These are phyloP conservation scores for Leucoraja erinaceus DNA, from an alignment of 2,113 vertebrate genomes.

Conservation along the genomic window DNA sequence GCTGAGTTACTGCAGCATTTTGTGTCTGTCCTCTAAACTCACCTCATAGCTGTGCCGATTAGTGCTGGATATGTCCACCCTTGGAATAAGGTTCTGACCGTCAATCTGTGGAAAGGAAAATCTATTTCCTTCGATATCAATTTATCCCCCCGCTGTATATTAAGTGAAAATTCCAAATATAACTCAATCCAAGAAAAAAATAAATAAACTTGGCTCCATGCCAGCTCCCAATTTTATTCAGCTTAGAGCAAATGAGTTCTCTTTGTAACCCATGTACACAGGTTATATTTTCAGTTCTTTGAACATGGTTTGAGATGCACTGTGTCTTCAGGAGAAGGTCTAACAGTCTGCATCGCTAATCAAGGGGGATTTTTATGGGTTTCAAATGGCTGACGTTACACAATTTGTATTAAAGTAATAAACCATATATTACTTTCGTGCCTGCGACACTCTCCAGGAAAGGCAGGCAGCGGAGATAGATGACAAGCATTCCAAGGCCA, in stretches of 20 bases:
- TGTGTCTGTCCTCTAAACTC: no score
- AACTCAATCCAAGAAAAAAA: neutral
- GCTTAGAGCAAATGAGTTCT: neutral
- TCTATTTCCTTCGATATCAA: neutral
- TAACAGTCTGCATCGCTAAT: conserved; percentile 24
- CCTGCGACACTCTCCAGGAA: neutral
- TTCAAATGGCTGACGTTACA: neutral
- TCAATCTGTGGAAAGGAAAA: no score
- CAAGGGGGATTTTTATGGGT: conserved; percentile 1
- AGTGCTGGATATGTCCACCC: no score
- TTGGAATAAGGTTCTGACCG: no score
- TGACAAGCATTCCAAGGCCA: neutral
- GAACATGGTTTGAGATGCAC: neutral
- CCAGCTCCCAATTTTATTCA: neutral
- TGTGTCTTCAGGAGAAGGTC: neutral
- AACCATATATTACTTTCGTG: neutral
- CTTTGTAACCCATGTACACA: no score
- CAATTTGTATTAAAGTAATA: neutral
- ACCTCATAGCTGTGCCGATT: no score
- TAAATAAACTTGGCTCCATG: neutral
- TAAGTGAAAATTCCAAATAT: neutral
- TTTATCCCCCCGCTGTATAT: neutral
- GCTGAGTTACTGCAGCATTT: no score
- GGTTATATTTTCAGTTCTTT: conserved; percentile 4
- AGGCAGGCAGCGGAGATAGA: neutral